A percentile compares a stretch with the other conserved stretches of the same genome.
phyloP scores from a whole-genome alignment of 2,797 vertebrate genomes.

The Lepidocolaptes lacrymiger region DNA sequence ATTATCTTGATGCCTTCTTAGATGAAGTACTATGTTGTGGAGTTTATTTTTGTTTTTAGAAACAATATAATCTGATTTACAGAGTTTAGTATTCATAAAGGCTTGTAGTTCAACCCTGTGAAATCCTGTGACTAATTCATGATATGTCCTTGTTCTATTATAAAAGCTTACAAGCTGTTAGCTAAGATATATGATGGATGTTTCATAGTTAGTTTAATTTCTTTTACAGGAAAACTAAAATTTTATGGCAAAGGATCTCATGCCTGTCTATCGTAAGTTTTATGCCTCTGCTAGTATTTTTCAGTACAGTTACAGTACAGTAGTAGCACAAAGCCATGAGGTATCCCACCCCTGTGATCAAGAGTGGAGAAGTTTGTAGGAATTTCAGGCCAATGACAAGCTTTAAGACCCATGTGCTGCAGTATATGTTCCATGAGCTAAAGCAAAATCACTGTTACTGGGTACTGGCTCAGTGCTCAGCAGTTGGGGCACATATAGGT shows the following conservation, averaged over 20 bases:
- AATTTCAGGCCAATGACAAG: background rate
- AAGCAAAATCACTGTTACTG: background rate
- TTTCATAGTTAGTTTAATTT: background rate
- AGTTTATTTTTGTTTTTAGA: background rate
- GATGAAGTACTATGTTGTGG: background rate
- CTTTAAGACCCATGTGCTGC: background rate
- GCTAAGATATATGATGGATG: background rate
- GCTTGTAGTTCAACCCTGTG: background rate
- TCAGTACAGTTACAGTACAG: background rate
- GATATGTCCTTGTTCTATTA: background rate
- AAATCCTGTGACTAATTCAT: constrained; percentile 1
- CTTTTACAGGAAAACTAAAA: constrained; percentile 8
- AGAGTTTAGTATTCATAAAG: background rate
- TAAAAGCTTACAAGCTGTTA: background rate
- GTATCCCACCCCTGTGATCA: background rate
- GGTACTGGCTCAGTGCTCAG: background rate
- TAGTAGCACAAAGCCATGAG: background rate
- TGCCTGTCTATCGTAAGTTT: background rate
- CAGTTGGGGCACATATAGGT: background rate
- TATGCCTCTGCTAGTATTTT: background rate
- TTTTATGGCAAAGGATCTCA: background rate
- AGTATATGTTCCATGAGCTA: background rate
- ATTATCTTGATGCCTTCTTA: background rate
- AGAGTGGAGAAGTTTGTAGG: background rate
- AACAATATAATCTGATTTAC: background rate